These are phyloP conservation scores for Marasmarcha lunaedactyla DNA, from an alignment of 2,888 invertebrate genomes.

Conservation along the genomic window DNA sequence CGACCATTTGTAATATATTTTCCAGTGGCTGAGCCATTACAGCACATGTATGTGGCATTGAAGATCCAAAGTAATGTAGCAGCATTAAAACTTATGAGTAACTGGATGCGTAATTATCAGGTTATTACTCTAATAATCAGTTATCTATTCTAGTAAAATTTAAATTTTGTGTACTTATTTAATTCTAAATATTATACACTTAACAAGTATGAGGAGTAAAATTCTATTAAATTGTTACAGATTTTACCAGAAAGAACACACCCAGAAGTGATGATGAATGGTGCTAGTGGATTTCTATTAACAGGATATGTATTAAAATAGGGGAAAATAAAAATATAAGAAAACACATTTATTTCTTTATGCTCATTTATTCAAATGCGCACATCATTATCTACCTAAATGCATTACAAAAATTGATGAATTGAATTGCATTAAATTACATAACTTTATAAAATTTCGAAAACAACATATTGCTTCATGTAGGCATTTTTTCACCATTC, in stretches of 20 bases:
- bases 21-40: conserved; percentile 83
- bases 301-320: conserved; percentile 74
- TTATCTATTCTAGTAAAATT: too few relatives aligned
- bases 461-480: neutral
- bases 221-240: too few relatives aligned
- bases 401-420: conserved; percentile 40
- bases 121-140: too few relatives aligned
- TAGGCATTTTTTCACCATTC: neutral
- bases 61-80: conserved; percentile 79
- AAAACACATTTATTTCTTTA: neutral
- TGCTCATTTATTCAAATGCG: conserved; percentile 44
- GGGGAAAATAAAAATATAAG: neutral
- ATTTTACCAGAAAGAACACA: conserved; percentile 89
- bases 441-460: conserved; percentile 1
- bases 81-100: conserved; percentile 83
- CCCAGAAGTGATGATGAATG: conserved; percentile 92
- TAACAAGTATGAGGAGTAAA: too few relatives aligned
- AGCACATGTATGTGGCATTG: conserved; percentile 84
- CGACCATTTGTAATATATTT: conserved; percentile 89
- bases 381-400: conserved; percentile 36
- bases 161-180: too few relatives aligned
- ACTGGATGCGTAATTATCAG: conserved; percentile 92
- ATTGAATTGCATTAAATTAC: conserved; percentile 1
- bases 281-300: conserved; percentile 89
- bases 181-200: too few relatives aligned